Evolutionary conservation across 2,888 invertebrate genomes (phyloP), one percentile per base, ranked within the genome.

Genomic region (Colletes collaris): DNA sequence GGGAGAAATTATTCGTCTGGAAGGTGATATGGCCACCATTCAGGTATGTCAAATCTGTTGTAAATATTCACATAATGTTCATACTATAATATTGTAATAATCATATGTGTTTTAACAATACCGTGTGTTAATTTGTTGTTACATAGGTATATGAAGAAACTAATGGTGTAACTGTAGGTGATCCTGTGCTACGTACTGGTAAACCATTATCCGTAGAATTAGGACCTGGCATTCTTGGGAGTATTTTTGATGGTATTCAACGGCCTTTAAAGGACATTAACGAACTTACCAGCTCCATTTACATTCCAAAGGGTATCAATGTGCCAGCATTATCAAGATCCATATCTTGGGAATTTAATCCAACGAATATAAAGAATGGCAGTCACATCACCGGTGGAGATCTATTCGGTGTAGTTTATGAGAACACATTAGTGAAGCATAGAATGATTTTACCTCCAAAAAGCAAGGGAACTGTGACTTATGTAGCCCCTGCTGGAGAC

Each of bases 211-310:
- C 99, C 6, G 99, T 99, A 53, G 99, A 99, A 93, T 94, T 99
- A 74, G 99, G 99, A 7, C 99, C 99, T 66, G 99, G 99, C 92
- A 99, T 99, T 93, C 96, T 99, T 95, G 98, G 98, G 86, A 98
- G 98, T 93, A 99, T 99, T 94, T 99, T 99, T 94, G 99, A 99
- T 94, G 99, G 99, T 95, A 99, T 99, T 94, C 99, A 99, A 94
- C 97, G 99, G 92, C 99, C 99, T 0, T 93, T 99, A 90, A 98
- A 97, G 93, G 99, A 99, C 94, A 99, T 99, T 93, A 95, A 97
- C 92, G 98, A 98, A 92, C 93, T 98, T 83, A 98, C 98, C 0
- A 95, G 96, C 92, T 98, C 98, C 92, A 99, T 99, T 94, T 99
- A 99, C 95, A 99, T 99, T 94, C 99, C 99, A 59, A 99, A 99